Conservation (phyloP, 2,797 vertebrate species). For the Bryconaethiops microstoma region DNA sequence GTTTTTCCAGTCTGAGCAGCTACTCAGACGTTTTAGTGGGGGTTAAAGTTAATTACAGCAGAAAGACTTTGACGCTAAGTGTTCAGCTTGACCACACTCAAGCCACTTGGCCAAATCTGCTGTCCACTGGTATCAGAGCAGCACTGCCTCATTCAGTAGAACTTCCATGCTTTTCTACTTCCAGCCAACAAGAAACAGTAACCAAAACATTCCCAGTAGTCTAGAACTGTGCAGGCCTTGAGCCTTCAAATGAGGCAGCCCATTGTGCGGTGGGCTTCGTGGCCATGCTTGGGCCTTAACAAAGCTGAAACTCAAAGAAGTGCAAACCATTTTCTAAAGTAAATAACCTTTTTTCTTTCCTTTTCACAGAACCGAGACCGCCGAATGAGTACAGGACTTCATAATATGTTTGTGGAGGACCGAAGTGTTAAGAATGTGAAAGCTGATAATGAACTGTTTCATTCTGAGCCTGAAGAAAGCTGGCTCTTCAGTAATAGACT, state of each 20-base stretch:
- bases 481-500: not conserved
- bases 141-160: not conserved
- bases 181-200: too few relatives aligned
- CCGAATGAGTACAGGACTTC: constrained; percentile 11
- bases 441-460: not conserved
- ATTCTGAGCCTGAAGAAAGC: not conserved
- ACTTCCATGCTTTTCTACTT: not conserved
- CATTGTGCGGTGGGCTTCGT: too few relatives aligned
- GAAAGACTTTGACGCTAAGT: not conserved
- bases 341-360: not conserved
- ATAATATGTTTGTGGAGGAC: constrained; percentile 17
- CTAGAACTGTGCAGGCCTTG: not conserved
- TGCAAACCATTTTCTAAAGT: not conserved
- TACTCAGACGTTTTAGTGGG: not conserved
- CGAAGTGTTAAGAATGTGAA: constrained; percentile 22
- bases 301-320: not conserved
- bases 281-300: not conserved
- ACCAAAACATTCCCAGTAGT: not conserved
- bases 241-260: not conserved
- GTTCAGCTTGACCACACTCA: not conserved
- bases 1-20: not conserved
- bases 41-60: constrained; percentile 14
- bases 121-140: not conserved
- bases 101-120: not conserved
- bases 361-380: constrained; percentile 24